These are phyloP conservation scores for Tychaedon coryphoeus DNA, from an alignment of 2,113 vertebrate genomes.

Conservation along the genomic window DNA sequence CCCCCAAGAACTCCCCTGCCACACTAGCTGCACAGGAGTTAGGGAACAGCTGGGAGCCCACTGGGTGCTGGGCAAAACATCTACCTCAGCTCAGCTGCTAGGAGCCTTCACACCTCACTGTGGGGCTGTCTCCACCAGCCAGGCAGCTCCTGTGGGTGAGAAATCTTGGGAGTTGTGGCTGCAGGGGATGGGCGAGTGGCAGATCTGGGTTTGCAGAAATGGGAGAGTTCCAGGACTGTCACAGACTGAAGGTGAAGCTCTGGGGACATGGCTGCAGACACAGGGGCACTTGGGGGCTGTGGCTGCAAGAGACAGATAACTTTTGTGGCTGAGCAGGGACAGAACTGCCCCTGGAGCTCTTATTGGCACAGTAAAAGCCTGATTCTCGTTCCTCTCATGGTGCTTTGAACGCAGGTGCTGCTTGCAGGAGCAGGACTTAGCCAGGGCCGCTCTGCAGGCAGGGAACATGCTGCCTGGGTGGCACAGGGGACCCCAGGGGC, in stretches of 20 bases:
- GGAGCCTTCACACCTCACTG: not conserved
- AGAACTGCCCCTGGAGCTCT: not conserved
- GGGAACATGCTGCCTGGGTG: accelerated
- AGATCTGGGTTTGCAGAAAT: not conserved
- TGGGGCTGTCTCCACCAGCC: not conserved
- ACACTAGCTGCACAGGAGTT: not conserved
- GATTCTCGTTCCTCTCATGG: accelerated
- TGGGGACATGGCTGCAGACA: not conserved
- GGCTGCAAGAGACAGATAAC: not conserved
- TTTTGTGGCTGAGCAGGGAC: not conserved
- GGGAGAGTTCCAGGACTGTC: accelerated
- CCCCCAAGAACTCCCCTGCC: no score
- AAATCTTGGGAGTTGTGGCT: not conserved
- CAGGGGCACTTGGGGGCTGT: not conserved
- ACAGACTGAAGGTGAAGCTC: not conserved
- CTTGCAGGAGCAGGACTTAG: not conserved
- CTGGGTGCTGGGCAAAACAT: not conserved
- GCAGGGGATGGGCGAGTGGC: not conserved
- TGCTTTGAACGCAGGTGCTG: accelerated
- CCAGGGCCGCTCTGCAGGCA: not conserved
- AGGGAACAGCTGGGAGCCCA: not conserved
- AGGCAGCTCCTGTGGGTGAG: not conserved
- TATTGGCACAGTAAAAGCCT: not conserved
- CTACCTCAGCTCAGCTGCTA: not conserved
- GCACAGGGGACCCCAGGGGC: no score